These are phyloP conservation scores for Margarornis squamiger DNA, from an alignment of 2,797 vertebrate genomes.

Conservation along the genomic window DNA sequence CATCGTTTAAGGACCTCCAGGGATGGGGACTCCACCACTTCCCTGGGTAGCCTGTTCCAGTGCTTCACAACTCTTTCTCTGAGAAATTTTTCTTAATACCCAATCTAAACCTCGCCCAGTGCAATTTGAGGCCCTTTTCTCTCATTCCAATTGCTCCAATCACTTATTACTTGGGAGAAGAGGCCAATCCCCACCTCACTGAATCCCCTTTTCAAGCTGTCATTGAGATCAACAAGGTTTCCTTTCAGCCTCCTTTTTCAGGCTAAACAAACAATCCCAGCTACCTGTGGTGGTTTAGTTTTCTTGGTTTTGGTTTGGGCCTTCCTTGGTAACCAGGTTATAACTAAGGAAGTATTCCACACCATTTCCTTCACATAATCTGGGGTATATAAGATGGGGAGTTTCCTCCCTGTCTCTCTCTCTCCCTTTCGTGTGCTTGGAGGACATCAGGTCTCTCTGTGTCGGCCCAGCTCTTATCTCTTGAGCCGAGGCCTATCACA, in stretches of 20 bases:
- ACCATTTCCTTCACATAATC: no score
- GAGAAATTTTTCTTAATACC: neutral
- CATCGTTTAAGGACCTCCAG: neutral
- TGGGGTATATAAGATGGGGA: no score
- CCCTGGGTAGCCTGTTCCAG: neutral
- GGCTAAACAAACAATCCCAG: neutral
- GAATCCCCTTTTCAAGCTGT: neutral
- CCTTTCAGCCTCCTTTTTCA: neutral
- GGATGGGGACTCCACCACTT: neutral
- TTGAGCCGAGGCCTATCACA: no score
- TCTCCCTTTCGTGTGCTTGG: no score
- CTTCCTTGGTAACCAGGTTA: no score
- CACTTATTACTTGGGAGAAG: neutral
- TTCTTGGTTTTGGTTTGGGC: no score
- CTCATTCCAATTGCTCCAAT: neutral
- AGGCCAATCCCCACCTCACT: fast-evolving
- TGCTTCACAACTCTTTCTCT: neutral
- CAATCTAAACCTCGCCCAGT: neutral
- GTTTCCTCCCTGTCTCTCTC: no score
- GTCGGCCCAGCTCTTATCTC: no score
- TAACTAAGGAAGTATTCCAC: no score
- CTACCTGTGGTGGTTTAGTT: no score
- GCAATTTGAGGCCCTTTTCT: neutral
- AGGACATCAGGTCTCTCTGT: no score
- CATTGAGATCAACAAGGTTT: neutral